Evolutionary conservation across 2,797 vertebrate species (phyloP), one percentile per base, ranked within the genome.

Genomic region (Eleutherodactylus coqui): DNA sequence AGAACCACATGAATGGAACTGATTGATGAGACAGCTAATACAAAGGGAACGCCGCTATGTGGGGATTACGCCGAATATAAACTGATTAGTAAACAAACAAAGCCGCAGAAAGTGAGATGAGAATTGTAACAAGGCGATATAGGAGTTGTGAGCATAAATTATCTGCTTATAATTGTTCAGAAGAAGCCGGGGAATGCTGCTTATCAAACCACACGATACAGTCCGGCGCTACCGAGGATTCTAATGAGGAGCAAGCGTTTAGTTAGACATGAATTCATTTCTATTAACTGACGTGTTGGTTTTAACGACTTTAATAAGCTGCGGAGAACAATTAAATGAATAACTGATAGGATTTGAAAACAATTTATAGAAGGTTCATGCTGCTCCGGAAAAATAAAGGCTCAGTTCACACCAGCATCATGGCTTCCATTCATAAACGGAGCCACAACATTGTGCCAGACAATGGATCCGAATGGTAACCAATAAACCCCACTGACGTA

Each of bases 1-100:
- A n/a, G 69, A 53, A 78, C 10, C 38, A 27, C 14, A 36, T 69
- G 45, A 78, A 72, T 32, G 47, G 84, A 60, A 27, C 19, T 82
- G 79, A 86, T 82, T 82, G 79, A 86, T 76, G 78, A 82, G 70
- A 82, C 72, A 17, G 58, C 36, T 76, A 76, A 82, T 55, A 69
- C 14, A 53, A 49, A n/a, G 47, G 38, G 79, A 76, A 8, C 47
- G 43, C 1, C 0, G 41, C 16, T 2, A 45, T 45, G 67, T 11
- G 45, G 79, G 85, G 79, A 86, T 82, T 82, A 82, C 53, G 1
- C 55, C 6, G 17, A 84, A 19, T 75, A 76, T 49, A 81, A 72
- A 55, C 67, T 81, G 78, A 81, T 49, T 79, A 49, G 77, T 69
- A 82, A 75, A 67, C 60, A 76, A 86, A 82, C 43, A 81, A 76